Conservation (phyloP, 2,797 vertebrate species). For the Chelonia mydas region DNA sequence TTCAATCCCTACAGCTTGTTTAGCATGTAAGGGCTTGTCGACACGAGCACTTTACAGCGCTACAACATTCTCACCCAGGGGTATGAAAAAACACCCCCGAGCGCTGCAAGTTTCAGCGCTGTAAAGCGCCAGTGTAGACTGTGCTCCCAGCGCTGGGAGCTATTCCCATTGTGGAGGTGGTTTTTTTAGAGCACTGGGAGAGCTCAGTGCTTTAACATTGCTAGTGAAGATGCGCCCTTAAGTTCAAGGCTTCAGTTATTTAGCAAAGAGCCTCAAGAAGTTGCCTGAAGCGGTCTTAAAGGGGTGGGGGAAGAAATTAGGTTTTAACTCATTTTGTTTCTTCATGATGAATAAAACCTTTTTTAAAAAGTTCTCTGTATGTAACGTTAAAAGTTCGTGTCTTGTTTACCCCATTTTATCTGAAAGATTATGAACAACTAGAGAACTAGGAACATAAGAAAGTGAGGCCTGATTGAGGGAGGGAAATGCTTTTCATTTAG, state of each 20-base stretch:
- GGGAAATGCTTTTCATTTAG: conserved; percentile 6
- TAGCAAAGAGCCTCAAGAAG: conserved; percentile 43
- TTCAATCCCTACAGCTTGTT: not conserved
- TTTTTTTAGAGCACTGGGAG: too few species aligned
- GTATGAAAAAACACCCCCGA: too few species aligned
- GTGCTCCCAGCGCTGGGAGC: too few species aligned
- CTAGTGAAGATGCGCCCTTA: not conserved
- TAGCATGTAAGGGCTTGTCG: not conserved
- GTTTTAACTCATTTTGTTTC: conserved; percentile 30
- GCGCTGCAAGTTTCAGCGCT: too few species aligned
- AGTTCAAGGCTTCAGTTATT: not conserved
- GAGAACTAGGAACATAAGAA: not conserved
- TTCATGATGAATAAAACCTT: conserved; percentile 1
- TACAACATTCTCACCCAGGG: too few species aligned
- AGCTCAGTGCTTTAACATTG: too few species aligned
- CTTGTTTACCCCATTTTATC: not conserved
- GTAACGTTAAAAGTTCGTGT: not conserved
- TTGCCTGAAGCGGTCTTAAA: conserved; percentile 43
- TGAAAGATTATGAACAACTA: not conserved
- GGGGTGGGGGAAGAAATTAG: not conserved
- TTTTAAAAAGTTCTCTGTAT: conserved; percentile 30
- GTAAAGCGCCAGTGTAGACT: too few species aligned
- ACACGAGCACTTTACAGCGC: too few species aligned
- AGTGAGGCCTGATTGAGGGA: not conserved
- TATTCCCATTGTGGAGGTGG: too few species aligned